phyloP scores from a whole-genome alignment of 2,797 vertebrate species.

The Phoebastria nigripes region DNA sequence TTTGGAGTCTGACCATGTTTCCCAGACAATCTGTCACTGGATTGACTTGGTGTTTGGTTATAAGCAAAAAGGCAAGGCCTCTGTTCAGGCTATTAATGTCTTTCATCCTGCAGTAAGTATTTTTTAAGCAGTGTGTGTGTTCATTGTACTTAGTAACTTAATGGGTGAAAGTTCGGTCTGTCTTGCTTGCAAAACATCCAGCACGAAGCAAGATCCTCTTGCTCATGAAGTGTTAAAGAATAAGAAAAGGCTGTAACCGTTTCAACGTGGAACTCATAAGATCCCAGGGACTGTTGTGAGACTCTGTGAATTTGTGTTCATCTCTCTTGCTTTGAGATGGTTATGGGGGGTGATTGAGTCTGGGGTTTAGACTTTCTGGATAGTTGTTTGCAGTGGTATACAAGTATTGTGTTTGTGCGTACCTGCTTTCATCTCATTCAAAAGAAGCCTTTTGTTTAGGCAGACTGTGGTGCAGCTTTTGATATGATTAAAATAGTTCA shows the following conservation, averaged over 20 bases:
- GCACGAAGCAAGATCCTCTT: background rate
- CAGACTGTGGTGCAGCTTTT: background rate
- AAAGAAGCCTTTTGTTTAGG: background rate
- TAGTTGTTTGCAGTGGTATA: background rate
- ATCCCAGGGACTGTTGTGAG: background rate
- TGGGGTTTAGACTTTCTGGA: background rate
- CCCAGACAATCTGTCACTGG: conserved; percentile 97
- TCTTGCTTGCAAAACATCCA: background rate
- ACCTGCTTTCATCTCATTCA: background rate
- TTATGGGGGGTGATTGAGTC: background rate
- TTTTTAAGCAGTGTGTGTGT: background rate
- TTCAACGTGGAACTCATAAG: background rate
- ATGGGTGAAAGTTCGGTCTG: background rate
- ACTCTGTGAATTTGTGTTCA: background rate
- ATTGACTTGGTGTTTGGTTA: conserved; percentile 98
- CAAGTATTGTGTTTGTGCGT: background rate
- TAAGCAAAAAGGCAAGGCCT: conserved; percentile 97
- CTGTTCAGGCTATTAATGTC: conserved; percentile 97
- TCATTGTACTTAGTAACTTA: background rate
- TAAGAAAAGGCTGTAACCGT: background rate
- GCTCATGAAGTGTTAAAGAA: background rate
- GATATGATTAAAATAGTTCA: background rate
- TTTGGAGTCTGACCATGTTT: conserved; percentile 94
- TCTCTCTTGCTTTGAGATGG: background rate
- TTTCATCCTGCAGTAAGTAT: conserved; percentile 95